Percentiles rank a stretch among this genome's conserved stretches.
These are phyloP conservation scores for Phodopus roborovskii DNA, from an alignment of 2,113 vertebrate genomes.

Conservation along the genomic window DNA sequence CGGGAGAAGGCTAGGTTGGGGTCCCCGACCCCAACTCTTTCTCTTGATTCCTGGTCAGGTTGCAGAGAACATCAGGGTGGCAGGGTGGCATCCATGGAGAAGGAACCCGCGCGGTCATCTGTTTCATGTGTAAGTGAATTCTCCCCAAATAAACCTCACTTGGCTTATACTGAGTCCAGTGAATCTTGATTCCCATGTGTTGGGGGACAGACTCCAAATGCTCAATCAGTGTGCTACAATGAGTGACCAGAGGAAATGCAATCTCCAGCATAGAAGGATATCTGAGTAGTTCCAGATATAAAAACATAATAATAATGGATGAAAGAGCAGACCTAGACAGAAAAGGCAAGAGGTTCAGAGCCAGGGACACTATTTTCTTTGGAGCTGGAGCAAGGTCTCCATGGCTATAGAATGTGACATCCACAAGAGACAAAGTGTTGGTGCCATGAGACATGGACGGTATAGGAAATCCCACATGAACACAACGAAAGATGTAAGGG, in stretches of 20 bases:
- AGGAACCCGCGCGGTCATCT: no score
- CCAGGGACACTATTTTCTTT: neutral
- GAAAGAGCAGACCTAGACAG: neutral
- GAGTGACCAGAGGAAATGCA: constrained; percentile 4
- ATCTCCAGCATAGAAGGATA: neutral
- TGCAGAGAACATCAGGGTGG: no score
- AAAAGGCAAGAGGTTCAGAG: neutral
- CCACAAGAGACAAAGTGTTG: neutral
- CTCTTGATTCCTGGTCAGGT: no score
- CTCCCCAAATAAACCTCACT: no score
- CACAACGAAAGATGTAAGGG: neutral
- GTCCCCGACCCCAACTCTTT: no score
- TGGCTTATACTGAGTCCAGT: no score
- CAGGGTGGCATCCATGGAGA: no score
- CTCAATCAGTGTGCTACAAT: neutral
- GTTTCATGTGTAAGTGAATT: no score
- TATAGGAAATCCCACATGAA: neutral
- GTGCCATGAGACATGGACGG: neutral
- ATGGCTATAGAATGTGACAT: neutral
- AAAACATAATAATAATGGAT: neutral
- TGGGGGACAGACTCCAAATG: neutral
- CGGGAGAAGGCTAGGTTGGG: no score
- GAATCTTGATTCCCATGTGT: no score
- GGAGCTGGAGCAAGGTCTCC: neutral
- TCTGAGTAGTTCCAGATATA: neutral